Conservation (phyloP, 1,140 invertebrate genomes). For the Acromyrmex charruanus region DNA sequence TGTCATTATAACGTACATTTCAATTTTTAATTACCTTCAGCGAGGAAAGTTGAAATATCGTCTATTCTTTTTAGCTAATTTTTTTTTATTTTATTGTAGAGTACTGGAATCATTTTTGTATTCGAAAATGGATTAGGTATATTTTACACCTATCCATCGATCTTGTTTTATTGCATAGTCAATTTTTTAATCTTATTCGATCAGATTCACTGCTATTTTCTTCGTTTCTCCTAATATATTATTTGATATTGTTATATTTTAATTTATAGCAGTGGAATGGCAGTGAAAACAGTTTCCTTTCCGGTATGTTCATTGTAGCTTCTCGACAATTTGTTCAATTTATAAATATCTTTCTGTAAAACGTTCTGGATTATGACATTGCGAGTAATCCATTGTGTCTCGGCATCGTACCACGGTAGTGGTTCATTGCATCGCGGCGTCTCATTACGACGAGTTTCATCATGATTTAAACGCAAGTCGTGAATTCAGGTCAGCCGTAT, state of each 20-base stretch:
- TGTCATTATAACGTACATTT: no score
- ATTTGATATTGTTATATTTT: neutral
- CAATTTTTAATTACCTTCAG: no score
- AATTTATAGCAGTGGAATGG: neutral
- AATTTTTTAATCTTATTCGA: slow-evolving; percentile 6
- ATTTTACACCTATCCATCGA: neutral
- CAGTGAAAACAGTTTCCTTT: neutral
- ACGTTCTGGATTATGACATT: neutral
- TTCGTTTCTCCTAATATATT: neutral
- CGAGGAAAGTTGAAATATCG: no score
- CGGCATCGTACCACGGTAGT: neutral
- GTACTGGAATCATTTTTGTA: neutral
- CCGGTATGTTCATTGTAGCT: neutral
- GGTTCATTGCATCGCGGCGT: slow-evolving; percentile 1
- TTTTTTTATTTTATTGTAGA: no score
- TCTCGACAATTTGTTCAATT: neutral
- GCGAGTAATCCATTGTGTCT: neutral
- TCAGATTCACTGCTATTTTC: neutral
- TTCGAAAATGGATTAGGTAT: neutral
- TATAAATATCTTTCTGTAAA: slow-evolving; percentile 6
- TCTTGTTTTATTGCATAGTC: neutral
- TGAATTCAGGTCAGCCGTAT: slow-evolving; percentile 65
- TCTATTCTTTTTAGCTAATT: no score
- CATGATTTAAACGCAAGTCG: slow-evolving; percentile 66
- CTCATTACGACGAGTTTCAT: slow-evolving; percentile 66